Evolutionary conservation across 2,888 invertebrate genomes (phyloP).

Genomic region (Cerastis leucographa): DNA sequence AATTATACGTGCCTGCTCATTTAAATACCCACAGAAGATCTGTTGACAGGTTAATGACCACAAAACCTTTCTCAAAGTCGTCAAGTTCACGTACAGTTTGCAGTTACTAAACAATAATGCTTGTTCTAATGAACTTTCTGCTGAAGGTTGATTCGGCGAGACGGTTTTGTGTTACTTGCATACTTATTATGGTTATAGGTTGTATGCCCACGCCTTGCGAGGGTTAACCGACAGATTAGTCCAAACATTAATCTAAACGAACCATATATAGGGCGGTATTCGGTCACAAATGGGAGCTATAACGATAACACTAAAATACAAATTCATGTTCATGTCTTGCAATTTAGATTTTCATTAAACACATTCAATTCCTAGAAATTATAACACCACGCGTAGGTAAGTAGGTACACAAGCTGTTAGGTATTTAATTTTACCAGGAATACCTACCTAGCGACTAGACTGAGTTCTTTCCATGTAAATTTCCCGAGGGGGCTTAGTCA

Average conservation of each 20-base stretch:
- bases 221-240: constrained; percentile 21
- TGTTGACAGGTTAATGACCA: constrained; percentile 48
- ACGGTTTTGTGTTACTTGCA: constrained; percentile 33
- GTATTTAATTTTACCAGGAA: constrained; percentile 24
- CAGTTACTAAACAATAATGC: constrained; percentile 30
- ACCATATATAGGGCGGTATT: not conserved
- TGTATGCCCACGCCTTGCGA: constrained; percentile 5
- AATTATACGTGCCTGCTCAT: constrained; percentile 26
- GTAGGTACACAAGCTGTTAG: constrained; percentile 3
- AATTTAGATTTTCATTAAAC: constrained; percentile 7
- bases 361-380: constrained; percentile 11
- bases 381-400: constrained; percentile 12
- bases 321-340: not conserved
- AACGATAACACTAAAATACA: constrained; percentile 3
- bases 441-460: constrained; percentile 15
- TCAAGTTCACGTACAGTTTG: constrained; percentile 24
- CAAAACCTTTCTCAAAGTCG: constrained; percentile 59
- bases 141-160: constrained; percentile 53
- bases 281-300: constrained; percentile 1
- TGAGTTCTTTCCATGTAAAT: constrained; percentile 47
- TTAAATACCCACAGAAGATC: constrained; percentile 27
- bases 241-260: constrained; percentile 9
- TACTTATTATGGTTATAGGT: constrained; percentile 22
- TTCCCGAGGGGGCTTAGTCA: constrained; percentile 55
- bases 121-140: constrained; percentile 47